Base-by-base conservation (phyloP, 1,140 invertebrate species). In the Tetramorium alpestre region DNA sequence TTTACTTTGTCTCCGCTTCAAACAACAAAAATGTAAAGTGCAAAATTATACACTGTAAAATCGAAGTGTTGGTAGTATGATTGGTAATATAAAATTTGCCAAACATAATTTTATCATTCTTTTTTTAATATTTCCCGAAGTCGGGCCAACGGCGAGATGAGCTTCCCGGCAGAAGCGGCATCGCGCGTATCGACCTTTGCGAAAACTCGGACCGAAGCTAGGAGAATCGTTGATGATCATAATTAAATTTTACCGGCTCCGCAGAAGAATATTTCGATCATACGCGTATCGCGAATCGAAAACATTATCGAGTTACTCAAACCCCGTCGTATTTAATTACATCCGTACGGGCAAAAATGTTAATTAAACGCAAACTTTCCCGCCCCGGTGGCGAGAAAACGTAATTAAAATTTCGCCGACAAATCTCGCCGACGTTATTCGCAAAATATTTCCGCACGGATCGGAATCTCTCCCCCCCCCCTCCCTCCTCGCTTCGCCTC, bases 321-420 rank as follows among this genome's bases (percentile, higher is more conserved):
- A 56, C n/a, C 47, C 3, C 38, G 41, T 38, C 47, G 69, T 72
- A 44, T 82, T 73, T 72, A 60, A 82, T 82, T 82, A 82, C 58
- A 82, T 18, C 28, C 44, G 18, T 69, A 54, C 33, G 8, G 28
- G 47, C 38, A 58, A 60, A 58, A 82, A 73, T 82, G 80, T 73
- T 60, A 73, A 82, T 82, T 82, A 82, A 82, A 82, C 41, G 69
- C 18, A 73, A 82, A 72, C 65, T 82, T 73, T 44, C 25, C 22
- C 51, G 78, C 5, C n/a, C 38, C 67, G 18, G 18, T n/a, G 51
- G 67, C 38, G 25, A 72, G 67, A 11, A 60, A 60, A 58, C 51
- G 67, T 49, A 73, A 82, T 82, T 60, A 73, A 82, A 82, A 81
- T 81, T 69, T 70, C 33, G 44, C 10, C 77, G 41, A 11, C 58